Evolutionary conservation across 2,888 invertebrate genomes (phyloP), one percentile per base, ranked within the genome.

Genomic region (Galerucella calmariensis): DNA sequence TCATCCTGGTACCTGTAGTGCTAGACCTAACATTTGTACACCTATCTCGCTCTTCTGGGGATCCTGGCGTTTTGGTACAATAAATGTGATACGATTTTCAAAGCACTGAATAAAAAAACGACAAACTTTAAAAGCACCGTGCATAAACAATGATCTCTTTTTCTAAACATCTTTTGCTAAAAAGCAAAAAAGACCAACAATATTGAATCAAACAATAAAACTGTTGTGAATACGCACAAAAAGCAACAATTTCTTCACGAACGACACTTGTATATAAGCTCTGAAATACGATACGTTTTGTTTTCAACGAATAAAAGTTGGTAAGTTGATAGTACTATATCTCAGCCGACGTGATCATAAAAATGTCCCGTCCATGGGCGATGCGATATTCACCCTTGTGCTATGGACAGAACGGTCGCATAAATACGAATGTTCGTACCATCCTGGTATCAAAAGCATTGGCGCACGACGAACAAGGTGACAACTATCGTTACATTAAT

Each of bases 261-360:
- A 84, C 81, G 84, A 84, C 86, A 84, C 85, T 85, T 84, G 84
- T 85, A 84, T 85, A 83, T 84, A 85, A 84, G 84, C 76, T 46
- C 80, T 86, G 87, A 86, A 87, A 87, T 85, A 86, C 85, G 86
- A 87, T 87, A 84, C 85, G 86, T 87, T 87, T 86, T 86, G 85
- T 86, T 87, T 87, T 87, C 86, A 86, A 83, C 86, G 83, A 84
- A 86, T 87, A 86, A 86, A 86, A 86, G 85, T 86, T 85, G 85
- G 87, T 87, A 87, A 88, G 85, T 82, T 86, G 87, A 88, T 88
- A 88, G 86, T 84, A 86, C 87, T 87, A 87, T 87, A 87, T 87
- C 86, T 87, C 85, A 82, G 84, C 85, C 86, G 86, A 84, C 85
- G 83, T 82, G 86, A 85, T 86, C 87, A 86, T 87, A 87, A 87